Conservation (phyloP, 2,113 vertebrate genomes). For the Burhinus oedicnemus region DNA sequence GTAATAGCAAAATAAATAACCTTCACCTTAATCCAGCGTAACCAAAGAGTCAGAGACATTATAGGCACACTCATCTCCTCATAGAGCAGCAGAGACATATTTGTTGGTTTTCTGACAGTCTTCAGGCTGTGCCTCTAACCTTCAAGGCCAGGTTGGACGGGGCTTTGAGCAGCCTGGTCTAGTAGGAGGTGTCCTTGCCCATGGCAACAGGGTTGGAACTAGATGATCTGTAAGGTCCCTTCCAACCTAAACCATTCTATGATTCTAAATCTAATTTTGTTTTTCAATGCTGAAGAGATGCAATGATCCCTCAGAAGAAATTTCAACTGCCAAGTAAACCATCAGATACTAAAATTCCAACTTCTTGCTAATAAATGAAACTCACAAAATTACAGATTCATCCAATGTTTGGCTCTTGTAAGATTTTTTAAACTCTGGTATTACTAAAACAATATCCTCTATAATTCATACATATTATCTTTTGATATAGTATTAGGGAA, state of each 20-base stretch:
- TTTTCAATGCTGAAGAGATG: not conserved
- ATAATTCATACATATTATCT: not conserved
- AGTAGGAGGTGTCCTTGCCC: too few relatives aligned
- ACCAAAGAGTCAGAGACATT: not conserved
- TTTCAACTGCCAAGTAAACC: not conserved
- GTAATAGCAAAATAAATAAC: not conserved
- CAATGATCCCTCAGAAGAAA: not conserved
- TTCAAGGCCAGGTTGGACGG: not conserved
- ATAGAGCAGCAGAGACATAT: not conserved
- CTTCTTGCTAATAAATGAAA: not conserved
- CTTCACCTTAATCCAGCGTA: not conserved
- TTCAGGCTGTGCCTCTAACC: not conserved
- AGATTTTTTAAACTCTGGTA: not conserved
- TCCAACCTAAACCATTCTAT: too few relatives aligned
- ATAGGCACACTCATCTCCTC: not conserved
- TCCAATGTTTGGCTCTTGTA: not conserved
- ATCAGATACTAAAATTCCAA: not conserved
- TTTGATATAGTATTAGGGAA: not conserved
- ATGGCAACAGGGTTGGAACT: too few relatives aligned
- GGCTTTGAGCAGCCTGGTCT: too few relatives aligned
- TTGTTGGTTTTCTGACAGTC: not conserved
- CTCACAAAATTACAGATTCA: not conserved
- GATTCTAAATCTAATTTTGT: not conserved
- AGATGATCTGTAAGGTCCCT: too few relatives aligned
- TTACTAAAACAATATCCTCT: not conserved